Percentiles rank a stretch among this genome's conserved stretches.
Evolutionary conservation across 2,888 invertebrate species (phyloP).

Genomic region (Teleogryllus oceanicus): DNA sequence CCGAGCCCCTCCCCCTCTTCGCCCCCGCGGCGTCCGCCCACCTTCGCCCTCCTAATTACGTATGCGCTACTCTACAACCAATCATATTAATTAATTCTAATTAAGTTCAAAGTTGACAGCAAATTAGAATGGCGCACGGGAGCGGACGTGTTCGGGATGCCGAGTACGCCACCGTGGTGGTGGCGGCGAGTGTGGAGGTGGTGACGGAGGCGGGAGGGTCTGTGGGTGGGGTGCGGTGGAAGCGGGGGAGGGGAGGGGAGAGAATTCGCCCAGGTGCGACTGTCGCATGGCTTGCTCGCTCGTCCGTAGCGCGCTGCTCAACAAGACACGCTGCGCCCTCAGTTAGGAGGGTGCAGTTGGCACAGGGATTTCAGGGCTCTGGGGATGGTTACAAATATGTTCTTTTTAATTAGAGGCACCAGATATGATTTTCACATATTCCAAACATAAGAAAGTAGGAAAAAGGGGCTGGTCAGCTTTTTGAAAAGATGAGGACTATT

Average conservation of each 20-base stretch:
- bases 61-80: constrained; percentile 46
- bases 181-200: constrained; percentile 31
- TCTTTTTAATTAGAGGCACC: too few relatives aligned
- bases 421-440: too few relatives aligned
- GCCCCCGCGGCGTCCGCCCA: neutral
- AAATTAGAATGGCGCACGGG: constrained; percentile 32
- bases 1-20: neutral
- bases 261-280: constrained; percentile 36
- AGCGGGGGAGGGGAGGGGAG: constrained; percentile 29
- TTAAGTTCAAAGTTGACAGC: constrained; percentile 68
- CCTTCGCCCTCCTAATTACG: constrained; percentile 34
- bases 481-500: too few relatives aligned
- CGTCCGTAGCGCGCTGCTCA: too few relatives aligned
- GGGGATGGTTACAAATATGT: too few relatives aligned
- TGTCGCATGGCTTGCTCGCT: neutral
- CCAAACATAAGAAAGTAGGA: too few relatives aligned
- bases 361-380: too few relatives aligned
- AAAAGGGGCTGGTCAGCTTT: too few relatives aligned
- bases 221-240: constrained; percentile 25
- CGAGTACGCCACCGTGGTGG: neutral
- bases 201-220: constrained; percentile 33
- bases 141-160: constrained; percentile 11
- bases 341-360: too few relatives aligned
- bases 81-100: constrained; percentile 79
- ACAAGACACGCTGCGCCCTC: too few relatives aligned